These are phyloP conservation scores for Automeris io DNA, from an alignment of 2,888 invertebrate genomes.

Conservation along the genomic window DNA sequence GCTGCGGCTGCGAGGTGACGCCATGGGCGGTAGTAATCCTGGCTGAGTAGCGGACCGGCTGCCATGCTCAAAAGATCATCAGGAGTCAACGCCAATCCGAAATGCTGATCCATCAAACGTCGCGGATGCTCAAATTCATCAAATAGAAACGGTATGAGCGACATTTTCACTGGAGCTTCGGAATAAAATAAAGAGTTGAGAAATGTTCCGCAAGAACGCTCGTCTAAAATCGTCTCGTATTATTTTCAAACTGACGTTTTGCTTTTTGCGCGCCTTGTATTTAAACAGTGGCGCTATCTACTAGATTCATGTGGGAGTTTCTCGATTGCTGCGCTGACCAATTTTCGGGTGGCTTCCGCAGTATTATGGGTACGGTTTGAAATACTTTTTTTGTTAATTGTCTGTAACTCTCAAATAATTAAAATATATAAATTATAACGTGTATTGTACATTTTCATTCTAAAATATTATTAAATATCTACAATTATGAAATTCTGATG, in stretches of 20 bases:
- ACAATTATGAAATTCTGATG: too few relatives aligned
- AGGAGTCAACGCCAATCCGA: conserved; percentile 66
- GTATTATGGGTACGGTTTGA: too few relatives aligned
- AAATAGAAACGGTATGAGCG: conserved; percentile 65
- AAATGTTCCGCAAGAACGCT: conserved; percentile 9
- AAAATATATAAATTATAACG: too few relatives aligned
- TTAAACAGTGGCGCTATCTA: conserved; percentile 35
- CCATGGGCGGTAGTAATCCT: conserved; percentile 62
- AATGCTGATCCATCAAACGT: conserved; percentile 71
- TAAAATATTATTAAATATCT: too few relatives aligned
- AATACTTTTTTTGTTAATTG: too few relatives aligned
- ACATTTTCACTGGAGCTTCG: conserved; percentile 52
- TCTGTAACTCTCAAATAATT: too few relatives aligned
- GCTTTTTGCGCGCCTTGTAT: conserved; percentile 28
- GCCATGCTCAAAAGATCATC: conserved; percentile 57
- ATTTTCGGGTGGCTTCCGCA: conserved; percentile 27
- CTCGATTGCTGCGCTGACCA: conserved; percentile 33
- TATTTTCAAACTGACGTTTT: conserved; percentile 36
- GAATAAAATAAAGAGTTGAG: conserved; percentile 3
- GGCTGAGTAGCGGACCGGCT: conserved; percentile 33
- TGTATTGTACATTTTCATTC: too few relatives aligned
- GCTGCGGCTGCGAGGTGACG: conserved; percentile 63
- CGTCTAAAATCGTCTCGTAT: conserved; percentile 14
- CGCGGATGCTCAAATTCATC: conserved; percentile 58
- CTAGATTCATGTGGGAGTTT: conserved; percentile 41